Evolutionary conservation across 1,140 invertebrate genomes (phyloP).

Genomic region (Bradysia coprophila): DNA sequence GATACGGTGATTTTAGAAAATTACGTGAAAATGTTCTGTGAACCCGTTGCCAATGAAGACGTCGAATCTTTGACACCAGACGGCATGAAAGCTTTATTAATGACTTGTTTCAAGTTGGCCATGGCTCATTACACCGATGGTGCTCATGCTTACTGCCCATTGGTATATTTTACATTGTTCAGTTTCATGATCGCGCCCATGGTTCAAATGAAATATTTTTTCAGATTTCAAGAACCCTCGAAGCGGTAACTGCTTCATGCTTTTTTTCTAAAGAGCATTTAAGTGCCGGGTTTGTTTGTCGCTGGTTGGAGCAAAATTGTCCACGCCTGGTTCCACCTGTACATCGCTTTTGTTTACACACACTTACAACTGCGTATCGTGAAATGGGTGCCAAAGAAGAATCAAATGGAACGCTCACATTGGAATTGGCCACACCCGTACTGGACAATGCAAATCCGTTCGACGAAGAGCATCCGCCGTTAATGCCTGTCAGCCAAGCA

Average conservation of each 20-base stretch:
- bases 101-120: slow-evolving; percentile 51
- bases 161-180: not conserved
- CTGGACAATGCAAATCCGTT: slow-evolving; percentile 38
- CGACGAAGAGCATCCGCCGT: slow-evolving; percentile 15
- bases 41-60: slow-evolving; percentile 24
- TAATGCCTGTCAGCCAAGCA: slow-evolving; percentile 50
- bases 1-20: slow-evolving; percentile 41
- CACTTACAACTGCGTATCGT: slow-evolving; percentile 55
- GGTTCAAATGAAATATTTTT: not conserved
- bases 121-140: slow-evolving; percentile 51
- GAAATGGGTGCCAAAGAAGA: slow-evolving; percentile 33
- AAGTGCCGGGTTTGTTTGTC: slow-evolving; percentile 51
- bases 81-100: slow-evolving; percentile 37
- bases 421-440: slow-evolving; percentile 56
- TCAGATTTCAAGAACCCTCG: slow-evolving; percentile 43
- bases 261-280: slow-evolving; percentile 60
- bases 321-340: slow-evolving; percentile 51
- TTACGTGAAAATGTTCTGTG: slow-evolving; percentile 42
- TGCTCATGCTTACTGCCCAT: slow-evolving; percentile 5
- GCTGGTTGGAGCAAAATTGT: slow-evolving; percentile 61
- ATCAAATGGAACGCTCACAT: slow-evolving; percentile 30
- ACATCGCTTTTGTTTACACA: slow-evolving; percentile 59
- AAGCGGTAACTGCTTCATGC: slow-evolving; percentile 50
- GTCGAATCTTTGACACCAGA: slow-evolving; percentile 23
- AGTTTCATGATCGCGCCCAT: not conserved